Percentiles rank a stretch among this genome's conserved stretches.
phyloP scores from a whole-genome alignment of 2,113 vertebrate genomes.

The Corythaeola cristata region DNA sequence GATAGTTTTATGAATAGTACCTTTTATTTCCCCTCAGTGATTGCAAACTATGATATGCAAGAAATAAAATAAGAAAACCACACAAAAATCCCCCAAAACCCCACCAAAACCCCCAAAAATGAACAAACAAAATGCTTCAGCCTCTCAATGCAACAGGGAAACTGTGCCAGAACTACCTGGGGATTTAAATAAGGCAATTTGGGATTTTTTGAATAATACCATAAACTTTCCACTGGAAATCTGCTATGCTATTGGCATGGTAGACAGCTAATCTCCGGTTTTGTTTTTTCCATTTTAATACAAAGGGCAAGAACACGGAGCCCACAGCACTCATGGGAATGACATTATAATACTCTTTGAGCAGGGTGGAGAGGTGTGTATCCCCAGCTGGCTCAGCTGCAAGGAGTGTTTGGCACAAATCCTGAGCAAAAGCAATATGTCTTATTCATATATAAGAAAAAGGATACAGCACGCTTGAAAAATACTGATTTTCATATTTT shows the following conservation, averaged over 20 bases:
- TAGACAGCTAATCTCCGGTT: neutral
- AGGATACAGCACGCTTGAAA: neutral
- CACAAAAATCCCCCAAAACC: neutral
- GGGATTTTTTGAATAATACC: neutral
- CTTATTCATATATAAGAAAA: neutral
- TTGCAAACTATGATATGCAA: neutral
- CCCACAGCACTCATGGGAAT: neutral
- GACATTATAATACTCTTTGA: neutral
- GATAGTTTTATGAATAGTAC: neutral
- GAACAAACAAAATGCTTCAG: neutral
- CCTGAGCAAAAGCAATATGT: neutral
- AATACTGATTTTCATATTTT: conserved; percentile 2
- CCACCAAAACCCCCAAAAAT: too few relatives aligned
- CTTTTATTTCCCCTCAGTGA: neutral
- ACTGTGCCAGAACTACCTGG: rapidly evolving
- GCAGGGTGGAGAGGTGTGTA: neutral
- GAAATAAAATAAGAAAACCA: neutral
- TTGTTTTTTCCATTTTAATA: neutral
- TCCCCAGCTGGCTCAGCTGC: neutral
- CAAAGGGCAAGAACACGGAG: neutral
- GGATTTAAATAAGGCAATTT: neutral
- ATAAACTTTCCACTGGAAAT: neutral
- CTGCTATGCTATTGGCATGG: neutral
- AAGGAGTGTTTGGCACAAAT: neutral
- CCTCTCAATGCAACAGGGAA: neutral